Conservation (phyloP, 2,113 vertebrate species). For the Labeo catla region DNA sequence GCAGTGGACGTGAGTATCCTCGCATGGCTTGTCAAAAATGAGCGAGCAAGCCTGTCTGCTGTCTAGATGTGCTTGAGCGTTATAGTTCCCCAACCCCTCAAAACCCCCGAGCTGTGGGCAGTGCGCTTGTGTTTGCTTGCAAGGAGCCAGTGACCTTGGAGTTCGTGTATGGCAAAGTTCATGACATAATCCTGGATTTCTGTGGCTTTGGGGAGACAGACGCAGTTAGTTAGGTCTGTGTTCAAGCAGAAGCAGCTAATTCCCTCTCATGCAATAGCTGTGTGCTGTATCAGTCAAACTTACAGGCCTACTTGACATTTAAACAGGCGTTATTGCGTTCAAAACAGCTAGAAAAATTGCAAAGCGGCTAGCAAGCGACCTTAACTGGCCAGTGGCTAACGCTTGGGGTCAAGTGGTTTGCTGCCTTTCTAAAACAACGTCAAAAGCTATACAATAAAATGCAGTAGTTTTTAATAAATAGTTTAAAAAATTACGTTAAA, state of each 20-base stretch:
- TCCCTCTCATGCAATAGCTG: not conserved
- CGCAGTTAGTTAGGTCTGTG: not conserved
- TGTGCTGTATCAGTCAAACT: not conserved
- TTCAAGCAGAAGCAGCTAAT: not conserved
- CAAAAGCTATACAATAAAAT: not conserved
- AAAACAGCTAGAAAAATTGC: not conserved
- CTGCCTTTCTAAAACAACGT: not conserved
- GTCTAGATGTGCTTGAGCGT: constrained; percentile 24
- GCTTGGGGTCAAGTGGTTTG: not conserved
- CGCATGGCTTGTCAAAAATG: constrained; percentile 26
- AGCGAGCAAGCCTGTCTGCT: constrained; percentile 1
- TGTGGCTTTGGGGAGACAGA: not conserved
- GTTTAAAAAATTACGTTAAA: too few species aligned
- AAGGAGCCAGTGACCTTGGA: constrained; percentile 25
- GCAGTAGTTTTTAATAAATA: not conserved
- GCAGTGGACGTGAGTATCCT: constrained; percentile 35
- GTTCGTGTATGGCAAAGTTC: constrained; percentile 35
- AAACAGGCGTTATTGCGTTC: not conserved
- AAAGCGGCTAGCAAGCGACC: not conserved
- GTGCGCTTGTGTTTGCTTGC: constrained; percentile 21
- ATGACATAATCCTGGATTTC: not conserved
- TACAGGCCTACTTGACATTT: not conserved
- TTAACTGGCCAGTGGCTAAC: not conserved
- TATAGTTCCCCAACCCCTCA: not conserved
- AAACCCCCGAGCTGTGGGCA: not conserved